Evolutionary conservation across 2,888 invertebrate genomes (phyloP), one percentile per base, ranked within the genome.

Genomic region (Cynaeus angustus): DNA sequence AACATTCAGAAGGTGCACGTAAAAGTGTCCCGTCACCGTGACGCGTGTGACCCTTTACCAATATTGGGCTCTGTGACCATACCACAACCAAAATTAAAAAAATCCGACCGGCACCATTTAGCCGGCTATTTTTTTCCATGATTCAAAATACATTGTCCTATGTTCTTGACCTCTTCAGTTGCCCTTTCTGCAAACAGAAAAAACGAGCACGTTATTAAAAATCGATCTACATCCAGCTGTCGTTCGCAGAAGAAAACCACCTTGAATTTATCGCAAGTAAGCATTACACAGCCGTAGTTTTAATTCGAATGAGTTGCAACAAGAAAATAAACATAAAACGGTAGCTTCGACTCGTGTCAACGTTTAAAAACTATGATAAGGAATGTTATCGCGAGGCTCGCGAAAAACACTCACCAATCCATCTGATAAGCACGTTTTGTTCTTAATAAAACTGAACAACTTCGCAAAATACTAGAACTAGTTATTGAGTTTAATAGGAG

Each of bases 41-140:
- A 38, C 82, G 77, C 53, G 79, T 78, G 72, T 80, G 79, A 43
- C 74, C 71, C 61, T 72, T 59, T 62, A 74, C 70, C 64, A 74
- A 37, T 61, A 64, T 21, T 21, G 21, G 21, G 21, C 1, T 3
- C 46, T 69, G 67, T 70, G 70, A 67, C 61, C 59, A 33, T 64
- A 65, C 37, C 56, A 70, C 65, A 28, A 70, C 59, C 56, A 73
- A 72, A 30, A 79, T 55, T 48, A 75, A 43, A 43, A 66, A 28
- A 38, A 72, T 67, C 41, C 62, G 68, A 73, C 78, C 79, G 78
- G 79, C 79, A 74, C 71, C 59, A 69, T 73, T 80, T 77, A 81
- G 78, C 81, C 82, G 81, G 81, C 75, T 71, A 75, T 76, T 68
- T 66, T 66, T 70, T 72, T 75, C 83, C 84, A 84, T 83, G 74